Evolutionary conservation across 92 coral and sea anemone genomes (phyloP).

Genomic region (Phymanthus crucifer): DNA sequence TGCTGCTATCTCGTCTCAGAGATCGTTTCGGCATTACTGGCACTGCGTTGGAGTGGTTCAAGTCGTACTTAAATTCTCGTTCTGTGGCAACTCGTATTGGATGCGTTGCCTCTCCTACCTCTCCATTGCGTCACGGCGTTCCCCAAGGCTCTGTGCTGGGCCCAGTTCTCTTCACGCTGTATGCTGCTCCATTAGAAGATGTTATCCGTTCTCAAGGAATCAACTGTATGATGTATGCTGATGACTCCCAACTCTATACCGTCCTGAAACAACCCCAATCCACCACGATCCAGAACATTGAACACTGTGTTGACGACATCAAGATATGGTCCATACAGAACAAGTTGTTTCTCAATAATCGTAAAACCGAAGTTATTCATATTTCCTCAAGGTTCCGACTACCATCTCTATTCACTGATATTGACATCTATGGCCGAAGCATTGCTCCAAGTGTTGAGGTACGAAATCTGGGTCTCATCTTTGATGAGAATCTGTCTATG

Average conservation of each 20-base stretch:
- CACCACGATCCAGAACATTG: not conserved
- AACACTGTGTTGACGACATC: slow-evolving; percentile 21
- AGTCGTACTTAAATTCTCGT: not conserved
- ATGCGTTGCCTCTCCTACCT: not conserved
- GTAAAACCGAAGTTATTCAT: slow-evolving; percentile 19
- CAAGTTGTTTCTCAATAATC: not conserved
- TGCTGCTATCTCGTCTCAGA: not conserved
- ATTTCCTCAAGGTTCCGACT: not conserved
- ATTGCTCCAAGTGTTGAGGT: not conserved
- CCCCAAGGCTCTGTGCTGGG: not conserved
- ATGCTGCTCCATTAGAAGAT: slow-evolving; percentile 17
- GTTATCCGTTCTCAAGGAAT: slow-evolving; percentile 8
- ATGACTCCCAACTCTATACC: slow-evolving; percentile 26
- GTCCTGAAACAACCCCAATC: not conserved
- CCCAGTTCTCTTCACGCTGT: not conserved
- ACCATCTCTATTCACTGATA: not conserved
- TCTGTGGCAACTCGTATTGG: not conserved
- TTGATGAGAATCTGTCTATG: too few relatives aligned
- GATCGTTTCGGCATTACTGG: not conserved
- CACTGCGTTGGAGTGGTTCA: not conserved
- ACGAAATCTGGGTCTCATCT: slow-evolving; percentile 3
- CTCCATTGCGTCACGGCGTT: not conserved
- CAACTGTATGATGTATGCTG: slow-evolving; percentile 20
- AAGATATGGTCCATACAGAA: not conserved
- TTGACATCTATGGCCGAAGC: too few relatives aligned